Conservation (phyloP, 2,113 vertebrate genomes). For the Chloropsis hardwickii region DNA sequence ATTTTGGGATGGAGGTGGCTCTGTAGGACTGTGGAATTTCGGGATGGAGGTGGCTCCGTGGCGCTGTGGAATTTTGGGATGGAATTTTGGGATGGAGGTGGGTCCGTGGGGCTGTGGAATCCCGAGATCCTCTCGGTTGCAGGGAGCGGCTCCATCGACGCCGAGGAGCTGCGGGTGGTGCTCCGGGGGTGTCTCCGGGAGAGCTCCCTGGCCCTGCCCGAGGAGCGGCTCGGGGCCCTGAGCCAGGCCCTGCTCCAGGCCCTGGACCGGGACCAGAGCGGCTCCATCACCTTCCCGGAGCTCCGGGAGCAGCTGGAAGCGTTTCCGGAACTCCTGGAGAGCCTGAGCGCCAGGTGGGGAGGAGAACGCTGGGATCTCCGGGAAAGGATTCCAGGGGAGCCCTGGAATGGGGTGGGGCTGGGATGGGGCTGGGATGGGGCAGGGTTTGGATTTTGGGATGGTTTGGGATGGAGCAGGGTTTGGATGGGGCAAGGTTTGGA, state of each 20-base stretch:
- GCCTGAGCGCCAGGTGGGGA: constrained; percentile 85
- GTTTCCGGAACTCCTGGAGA: constrained; percentile 88
- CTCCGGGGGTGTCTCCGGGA: constrained; percentile 83
- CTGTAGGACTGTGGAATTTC: rapidly evolving
- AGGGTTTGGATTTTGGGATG: too few relatives aligned
- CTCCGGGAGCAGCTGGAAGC: constrained; percentile 81
- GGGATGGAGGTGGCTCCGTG: not conserved
- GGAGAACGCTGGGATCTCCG: rapidly evolving
- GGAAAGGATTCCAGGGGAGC: not conserved
- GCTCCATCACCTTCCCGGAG: constrained; percentile 89
- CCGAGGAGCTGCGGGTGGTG: constrained; percentile 79
- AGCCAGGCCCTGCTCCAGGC: constrained; percentile 84
- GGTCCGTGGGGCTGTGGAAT: rapidly evolving
- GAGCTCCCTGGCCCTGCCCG: constrained; percentile 83
- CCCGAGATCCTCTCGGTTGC: rapidly evolving
- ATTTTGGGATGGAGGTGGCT: not conserved
- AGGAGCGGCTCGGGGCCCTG: constrained; percentile 83
- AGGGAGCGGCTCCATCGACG: constrained; percentile 88
- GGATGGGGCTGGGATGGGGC: not conserved
- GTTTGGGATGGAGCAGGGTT: too few relatives aligned
- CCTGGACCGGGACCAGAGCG: constrained; percentile 80
- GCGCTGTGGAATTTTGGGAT: not conserved
- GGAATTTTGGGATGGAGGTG: not conserved
- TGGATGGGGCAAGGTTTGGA: too few relatives aligned
- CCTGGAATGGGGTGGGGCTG: too few relatives aligned